Percentiles rank a stretch among this genome's conserved stretches.
phyloP scores from a whole-genome alignment of 2,113 vertebrate genomes.

The Cyanistes caeruleus region DNA sequence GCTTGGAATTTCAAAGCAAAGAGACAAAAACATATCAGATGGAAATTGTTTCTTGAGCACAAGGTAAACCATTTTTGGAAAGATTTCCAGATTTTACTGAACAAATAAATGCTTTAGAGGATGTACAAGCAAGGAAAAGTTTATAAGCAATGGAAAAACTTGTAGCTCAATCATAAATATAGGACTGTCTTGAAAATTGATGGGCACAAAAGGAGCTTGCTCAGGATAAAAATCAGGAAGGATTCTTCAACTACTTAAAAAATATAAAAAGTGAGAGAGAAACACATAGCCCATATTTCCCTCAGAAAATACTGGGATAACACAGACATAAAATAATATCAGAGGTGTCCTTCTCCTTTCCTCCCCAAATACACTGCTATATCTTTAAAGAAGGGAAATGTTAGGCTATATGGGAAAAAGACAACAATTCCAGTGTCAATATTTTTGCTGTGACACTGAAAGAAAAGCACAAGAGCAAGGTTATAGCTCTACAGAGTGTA shows the following conservation, averaged over 20 bases:
- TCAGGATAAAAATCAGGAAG: background rate
- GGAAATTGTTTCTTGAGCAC: background rate
- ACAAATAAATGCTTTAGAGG: background rate
- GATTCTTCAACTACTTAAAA: background rate
- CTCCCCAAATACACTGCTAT: background rate
- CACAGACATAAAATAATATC: background rate
- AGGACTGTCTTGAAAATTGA: background rate
- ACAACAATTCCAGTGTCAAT: background rate
- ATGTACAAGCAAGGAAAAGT: background rate
- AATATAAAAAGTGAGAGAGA: background rate
- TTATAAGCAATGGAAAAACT: background rate
- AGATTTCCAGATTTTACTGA: background rate
- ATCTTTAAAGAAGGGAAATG: background rate
- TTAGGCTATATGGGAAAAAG: background rate
- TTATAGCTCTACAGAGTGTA: background rate
- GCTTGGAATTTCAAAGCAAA: background rate
- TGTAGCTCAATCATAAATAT: background rate
- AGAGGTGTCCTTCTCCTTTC: background rate
- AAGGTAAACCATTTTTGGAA: background rate
- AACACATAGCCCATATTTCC: background rate
- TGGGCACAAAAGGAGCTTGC: background rate
- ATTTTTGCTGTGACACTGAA: background rate
- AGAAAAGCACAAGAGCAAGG: background rate
- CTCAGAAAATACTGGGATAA: background rate
- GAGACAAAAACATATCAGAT: background rate